Percentiles rank a stretch among this genome's conserved stretches.
Evolutionary conservation across 2,797 vertebrate species (phyloP).

Genomic region (Pangasius sanitwongsei): DNA sequence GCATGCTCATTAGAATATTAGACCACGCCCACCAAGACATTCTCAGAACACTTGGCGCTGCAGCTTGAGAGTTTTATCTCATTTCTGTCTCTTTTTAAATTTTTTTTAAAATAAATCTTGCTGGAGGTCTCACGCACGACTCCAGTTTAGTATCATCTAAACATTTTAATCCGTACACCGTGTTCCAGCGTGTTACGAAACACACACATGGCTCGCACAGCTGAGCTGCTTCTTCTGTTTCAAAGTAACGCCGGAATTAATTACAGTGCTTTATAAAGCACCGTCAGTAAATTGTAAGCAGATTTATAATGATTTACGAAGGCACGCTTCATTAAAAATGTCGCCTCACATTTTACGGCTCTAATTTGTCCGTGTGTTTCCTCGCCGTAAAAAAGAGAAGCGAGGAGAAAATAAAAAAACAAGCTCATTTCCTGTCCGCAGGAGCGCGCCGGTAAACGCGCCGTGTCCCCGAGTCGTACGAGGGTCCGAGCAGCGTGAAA

Average conservation of each 20-base stretch:
- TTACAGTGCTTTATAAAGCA: neutral
- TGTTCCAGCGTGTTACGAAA: neutral
- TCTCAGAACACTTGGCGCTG: neutral
- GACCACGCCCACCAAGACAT: neutral
- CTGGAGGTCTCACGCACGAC: neutral
- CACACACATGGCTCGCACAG: neutral
- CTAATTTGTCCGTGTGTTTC: constrained; percentile 11
- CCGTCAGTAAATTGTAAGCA: constrained; percentile 5
- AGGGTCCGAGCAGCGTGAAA: constrained; percentile 24
- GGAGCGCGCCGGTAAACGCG: constrained; percentile 24
- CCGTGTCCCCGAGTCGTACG: constrained; percentile 20
- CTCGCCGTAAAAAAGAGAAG: neutral
- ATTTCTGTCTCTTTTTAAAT: neutral
- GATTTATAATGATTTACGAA: constrained; percentile 4
- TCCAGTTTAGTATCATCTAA: neutral
- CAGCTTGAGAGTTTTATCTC: too few relatives aligned
- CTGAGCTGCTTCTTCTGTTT: constrained; percentile 11
- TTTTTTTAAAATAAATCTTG: neutral
- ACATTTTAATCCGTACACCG: neutral
- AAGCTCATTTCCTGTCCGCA: constrained; percentile 41
- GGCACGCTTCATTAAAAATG: constrained; percentile 10
- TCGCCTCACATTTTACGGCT: constrained; percentile 23
- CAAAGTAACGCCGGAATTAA: neutral
- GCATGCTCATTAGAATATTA: neutral
- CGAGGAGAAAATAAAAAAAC: neutral